Conservation (phyloP, 2,888 invertebrate genomes). For the Timema podura region DNA sequence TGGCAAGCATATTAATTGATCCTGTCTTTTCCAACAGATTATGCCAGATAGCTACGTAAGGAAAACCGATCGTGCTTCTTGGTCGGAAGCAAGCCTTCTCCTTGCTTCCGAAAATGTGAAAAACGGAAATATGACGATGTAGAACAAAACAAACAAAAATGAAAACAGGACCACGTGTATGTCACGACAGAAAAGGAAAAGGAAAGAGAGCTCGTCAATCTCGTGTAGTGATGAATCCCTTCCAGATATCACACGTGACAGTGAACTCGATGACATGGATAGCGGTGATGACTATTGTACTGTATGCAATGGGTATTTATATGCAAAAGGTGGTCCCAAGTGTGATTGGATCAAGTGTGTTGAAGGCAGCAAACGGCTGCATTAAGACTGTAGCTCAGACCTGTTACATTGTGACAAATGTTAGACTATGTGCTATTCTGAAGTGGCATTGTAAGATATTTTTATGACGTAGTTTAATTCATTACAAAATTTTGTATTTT, state of each 20-base stretch:
- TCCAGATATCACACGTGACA: background rate
- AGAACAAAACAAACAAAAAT: too few species aligned
- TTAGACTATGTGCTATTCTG: background rate
- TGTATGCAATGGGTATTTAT: background rate
- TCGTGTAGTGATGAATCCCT: background rate
- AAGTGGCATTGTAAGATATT: background rate
- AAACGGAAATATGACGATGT: too few species aligned
- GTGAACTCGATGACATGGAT: background rate
- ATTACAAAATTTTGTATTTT: too few species aligned
- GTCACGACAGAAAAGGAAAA: too few species aligned
- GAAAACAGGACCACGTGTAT: too few species aligned
- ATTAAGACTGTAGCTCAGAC: background rate
- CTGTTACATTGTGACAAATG: background rate
- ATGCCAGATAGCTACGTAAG: background rate
- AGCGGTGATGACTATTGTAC: background rate
- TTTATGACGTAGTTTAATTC: background rate
- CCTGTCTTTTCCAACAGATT: background rate
- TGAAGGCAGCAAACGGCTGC: background rate
- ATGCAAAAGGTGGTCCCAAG: background rate
- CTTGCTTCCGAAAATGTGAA: background rate
- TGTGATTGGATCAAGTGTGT: background rate
- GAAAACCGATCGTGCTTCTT: background rate
- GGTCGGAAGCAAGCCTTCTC: background rate
- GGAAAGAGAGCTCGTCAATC: background rate
- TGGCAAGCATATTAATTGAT: background rate